A percentile compares a stretch with the other conserved stretches of the same genome.
Evolutionary conservation across 1,140 invertebrate species (phyloP).

Genomic region (Bombyx mori): DNA sequence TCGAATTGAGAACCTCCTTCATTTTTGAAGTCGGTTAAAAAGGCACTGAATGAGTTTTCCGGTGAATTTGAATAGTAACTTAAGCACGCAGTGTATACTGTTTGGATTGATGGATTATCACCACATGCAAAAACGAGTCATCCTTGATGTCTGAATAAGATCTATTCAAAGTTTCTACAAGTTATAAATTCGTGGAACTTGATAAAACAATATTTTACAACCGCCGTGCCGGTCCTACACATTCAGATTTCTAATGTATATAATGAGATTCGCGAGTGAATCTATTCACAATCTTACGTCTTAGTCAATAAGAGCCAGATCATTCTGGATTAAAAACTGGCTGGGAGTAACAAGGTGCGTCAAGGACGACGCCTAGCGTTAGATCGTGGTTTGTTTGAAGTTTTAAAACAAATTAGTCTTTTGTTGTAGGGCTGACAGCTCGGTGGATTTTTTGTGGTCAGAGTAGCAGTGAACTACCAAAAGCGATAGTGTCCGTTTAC

Average conservation of each 20-base stretch:
- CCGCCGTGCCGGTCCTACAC: constrained; percentile 10
- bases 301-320: no score
- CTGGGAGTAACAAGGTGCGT: constrained; percentile 33
- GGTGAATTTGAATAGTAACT: no score
- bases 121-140: no score
- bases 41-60: no score
- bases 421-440: no score
- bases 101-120: no score
- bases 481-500: constrained; percentile 5
- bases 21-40: no score
- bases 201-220: constrained; percentile 1
- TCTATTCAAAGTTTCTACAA: neutral
- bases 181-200: neutral
- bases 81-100: no score
- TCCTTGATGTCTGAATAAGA: no score
- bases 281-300: no score
- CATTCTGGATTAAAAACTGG: constrained; percentile 9
- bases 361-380: constrained; percentile 30
- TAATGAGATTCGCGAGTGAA: neutral
- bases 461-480: constrained; percentile 8
- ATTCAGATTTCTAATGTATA: constrained; percentile 27
- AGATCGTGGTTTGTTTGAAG: constrained; percentile 15
- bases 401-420: no score
- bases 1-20: no score
- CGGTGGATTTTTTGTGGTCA: constrained; percentile 26